These are phyloP conservation scores for Melipona beecheii DNA, from an alignment of 2,888 invertebrate species.

Conservation along the genomic window DNA sequence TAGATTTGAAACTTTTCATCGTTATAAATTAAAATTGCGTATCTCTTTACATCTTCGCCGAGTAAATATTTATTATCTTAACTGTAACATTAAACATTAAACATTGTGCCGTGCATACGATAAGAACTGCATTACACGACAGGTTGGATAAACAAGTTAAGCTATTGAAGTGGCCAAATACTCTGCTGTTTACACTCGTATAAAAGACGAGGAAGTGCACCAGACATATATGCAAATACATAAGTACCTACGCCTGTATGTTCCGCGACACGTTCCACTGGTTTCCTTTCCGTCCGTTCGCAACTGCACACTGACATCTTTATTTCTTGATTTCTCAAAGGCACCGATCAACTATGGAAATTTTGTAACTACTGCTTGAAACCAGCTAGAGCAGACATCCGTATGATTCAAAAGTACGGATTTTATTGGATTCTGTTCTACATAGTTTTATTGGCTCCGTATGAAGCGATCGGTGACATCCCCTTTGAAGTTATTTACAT, in stretches of 20 bases:
- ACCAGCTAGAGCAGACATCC: slow-evolving; percentile 55
- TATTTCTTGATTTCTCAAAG: slow-evolving; percentile 65
- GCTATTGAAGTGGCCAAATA: slow-evolving; percentile 18
- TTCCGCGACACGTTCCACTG: slow-evolving; percentile 28
- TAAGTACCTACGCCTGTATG: slow-evolving; percentile 10
- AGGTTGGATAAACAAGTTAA: slow-evolving; percentile 12
- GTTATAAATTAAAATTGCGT: background rate
- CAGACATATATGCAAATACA: slow-evolving; percentile 32
- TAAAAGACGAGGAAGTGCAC: slow-evolving; percentile 19
- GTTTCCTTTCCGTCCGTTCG: slow-evolving; percentile 14
- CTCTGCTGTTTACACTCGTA: slow-evolving; percentile 33
- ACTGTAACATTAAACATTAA: background rate
- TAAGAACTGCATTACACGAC: background rate
- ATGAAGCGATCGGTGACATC: slow-evolving; percentile 56
- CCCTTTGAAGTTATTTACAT: slow-evolving; percentile 60
- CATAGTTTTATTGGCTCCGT: slow-evolving; percentile 64
- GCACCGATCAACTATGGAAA: slow-evolving; percentile 66
- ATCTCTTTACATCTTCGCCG: background rate
- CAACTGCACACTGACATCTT: slow-evolving; percentile 34
- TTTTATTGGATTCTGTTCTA: slow-evolving; percentile 67
- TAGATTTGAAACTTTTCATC: background rate
- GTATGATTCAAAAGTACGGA: slow-evolving; percentile 65
- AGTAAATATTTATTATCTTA: background rate
- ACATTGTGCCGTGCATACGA: background rate
- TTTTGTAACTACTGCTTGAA: slow-evolving; percentile 68